These are phyloP conservation scores for Euzetes globulus DNA, from an alignment of 2,888 invertebrate species.

Conservation along the genomic window DNA sequence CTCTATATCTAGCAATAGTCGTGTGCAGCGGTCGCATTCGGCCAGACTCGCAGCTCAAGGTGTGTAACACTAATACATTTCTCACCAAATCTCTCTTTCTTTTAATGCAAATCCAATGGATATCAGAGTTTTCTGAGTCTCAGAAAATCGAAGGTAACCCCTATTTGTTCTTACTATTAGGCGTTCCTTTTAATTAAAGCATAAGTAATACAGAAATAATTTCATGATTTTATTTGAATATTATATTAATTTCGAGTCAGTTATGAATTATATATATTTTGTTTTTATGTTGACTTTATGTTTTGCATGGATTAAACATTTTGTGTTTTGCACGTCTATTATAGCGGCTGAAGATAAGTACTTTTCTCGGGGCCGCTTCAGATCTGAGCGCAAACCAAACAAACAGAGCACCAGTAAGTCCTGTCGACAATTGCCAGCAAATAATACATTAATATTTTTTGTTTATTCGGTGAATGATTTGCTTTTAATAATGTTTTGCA, in stretches of 20 bases:
- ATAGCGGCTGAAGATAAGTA: conserved; percentile 38
- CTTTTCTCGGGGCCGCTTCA: conserved; percentile 35
- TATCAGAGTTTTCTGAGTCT: conserved; percentile 34
- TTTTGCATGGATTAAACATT: conserved; percentile 25
- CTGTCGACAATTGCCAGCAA: not conserved
- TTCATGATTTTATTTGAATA: not conserved
- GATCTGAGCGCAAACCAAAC: conserved; percentile 41
- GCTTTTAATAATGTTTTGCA: not conserved
- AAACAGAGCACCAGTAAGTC: conserved; percentile 40
- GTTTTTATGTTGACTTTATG: not conserved
- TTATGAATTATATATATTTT: conserved; percentile 19
- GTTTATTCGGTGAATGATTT: not conserved
- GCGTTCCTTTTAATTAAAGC: not conserved
- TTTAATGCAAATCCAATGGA: not conserved
- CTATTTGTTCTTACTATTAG: not conserved
- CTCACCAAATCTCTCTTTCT: conserved; percentile 36
- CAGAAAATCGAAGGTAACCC: conserved; percentile 37
- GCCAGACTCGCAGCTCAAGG: conserved; percentile 48
- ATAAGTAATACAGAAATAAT: not conserved
- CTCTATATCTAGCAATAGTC: conserved; percentile 38
- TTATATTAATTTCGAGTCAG: not conserved
- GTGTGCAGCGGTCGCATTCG: conserved; percentile 48
- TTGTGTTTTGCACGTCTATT: conserved; percentile 26
- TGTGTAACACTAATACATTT: conserved; percentile 41
- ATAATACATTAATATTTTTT: not conserved